phyloP scores from a whole-genome alignment of 1,140 invertebrate species.

The Druon quercuslanigerum region DNA sequence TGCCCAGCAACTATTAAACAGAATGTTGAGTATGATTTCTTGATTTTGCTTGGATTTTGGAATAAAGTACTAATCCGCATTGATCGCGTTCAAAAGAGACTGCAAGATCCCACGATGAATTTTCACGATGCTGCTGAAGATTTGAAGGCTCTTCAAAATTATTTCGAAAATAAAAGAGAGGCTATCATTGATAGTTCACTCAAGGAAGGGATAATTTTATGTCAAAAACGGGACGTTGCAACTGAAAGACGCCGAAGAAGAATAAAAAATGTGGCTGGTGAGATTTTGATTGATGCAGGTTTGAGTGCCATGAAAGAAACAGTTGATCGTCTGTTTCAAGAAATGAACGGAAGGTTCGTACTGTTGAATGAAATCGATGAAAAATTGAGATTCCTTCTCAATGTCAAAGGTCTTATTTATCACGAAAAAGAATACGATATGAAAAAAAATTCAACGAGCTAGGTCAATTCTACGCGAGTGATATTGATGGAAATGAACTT shows the following conservation, averaged over 20 bases:
- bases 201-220: not conserved
- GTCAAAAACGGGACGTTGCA: conserved; percentile 34
- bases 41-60: conserved; percentile 39
- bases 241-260: conserved; percentile 32
- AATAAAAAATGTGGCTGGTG: conserved; percentile 36
- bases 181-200: conserved; percentile 2
- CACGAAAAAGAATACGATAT: too few species aligned
- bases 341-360: conserved; percentile 35
- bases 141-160: conserved; percentile 35
- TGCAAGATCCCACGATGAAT: conserved; percentile 37
- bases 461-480: too few species aligned
- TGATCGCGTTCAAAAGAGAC: conserved; percentile 40
- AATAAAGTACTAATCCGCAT: conserved; percentile 30
- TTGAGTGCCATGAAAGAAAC: conserved; percentile 33
- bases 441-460: too few species aligned
- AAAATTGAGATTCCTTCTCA: conserved; percentile 34
- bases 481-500: too few species aligned
- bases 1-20: conserved; percentile 4
- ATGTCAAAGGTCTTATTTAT: too few species aligned
- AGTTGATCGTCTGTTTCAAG: conserved; percentile 27
- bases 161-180: conserved; percentile 35
- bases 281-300: conserved; percentile 21
- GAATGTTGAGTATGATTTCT: conserved; percentile 35
- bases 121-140: conserved; percentile 34
- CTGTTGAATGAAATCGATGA: conserved; percentile 30